Evolutionary conservation across 2,797 vertebrate genomes (phyloP), one percentile per base, ranked within the genome.

Genomic region (Huso huso): DNA sequence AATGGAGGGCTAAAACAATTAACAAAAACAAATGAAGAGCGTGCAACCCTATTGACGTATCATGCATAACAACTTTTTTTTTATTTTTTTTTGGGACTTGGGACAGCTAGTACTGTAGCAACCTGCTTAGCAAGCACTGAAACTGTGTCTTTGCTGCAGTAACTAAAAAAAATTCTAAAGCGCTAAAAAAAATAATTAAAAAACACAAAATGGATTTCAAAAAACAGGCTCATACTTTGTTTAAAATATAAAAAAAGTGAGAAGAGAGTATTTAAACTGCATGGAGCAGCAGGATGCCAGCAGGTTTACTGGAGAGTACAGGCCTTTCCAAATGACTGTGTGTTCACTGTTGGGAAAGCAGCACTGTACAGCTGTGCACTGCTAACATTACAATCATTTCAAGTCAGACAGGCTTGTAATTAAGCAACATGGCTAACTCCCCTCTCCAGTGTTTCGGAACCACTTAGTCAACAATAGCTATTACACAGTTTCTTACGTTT

Each of bases 371-470:
- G 64, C 64, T 65, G 64, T 53, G 53, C 51, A 6, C 4, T 65
- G 64, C 18, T 57, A 53, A 57, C 37, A 65, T 52, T 55, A 10
- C 64, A 10, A 55, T 65, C 64, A 55, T 57, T 65, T 37, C 64
- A 52, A 55, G 18, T 23, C 64, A 57, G 64, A 65, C 64, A 65
- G 64, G 51, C 37, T 18, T 53, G 64, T 57, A 65, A 65, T 65
- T 65, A 65, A 11, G 51, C 64, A 13, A 8, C 13, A 6, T 18
- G 6, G 23, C 49, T 51, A 50, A 7, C 50, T 51, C 52, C 11
- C 51, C 10, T 23, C 13, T n/a, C 55, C 55, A 58, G 13, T 58
- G 55, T 5, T 58, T 58, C 12, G 6, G 12, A 11, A n/a, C 55
- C 9, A 58, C 55, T 58, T 10, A 11, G 9, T 58, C 23, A 37